Percentiles rank a stretch among this genome's conserved stretches.
These are phyloP conservation scores for Tringa solitaria DNA, from an alignment of 2,113 vertebrate genomes.

Conservation along the genomic window DNA sequence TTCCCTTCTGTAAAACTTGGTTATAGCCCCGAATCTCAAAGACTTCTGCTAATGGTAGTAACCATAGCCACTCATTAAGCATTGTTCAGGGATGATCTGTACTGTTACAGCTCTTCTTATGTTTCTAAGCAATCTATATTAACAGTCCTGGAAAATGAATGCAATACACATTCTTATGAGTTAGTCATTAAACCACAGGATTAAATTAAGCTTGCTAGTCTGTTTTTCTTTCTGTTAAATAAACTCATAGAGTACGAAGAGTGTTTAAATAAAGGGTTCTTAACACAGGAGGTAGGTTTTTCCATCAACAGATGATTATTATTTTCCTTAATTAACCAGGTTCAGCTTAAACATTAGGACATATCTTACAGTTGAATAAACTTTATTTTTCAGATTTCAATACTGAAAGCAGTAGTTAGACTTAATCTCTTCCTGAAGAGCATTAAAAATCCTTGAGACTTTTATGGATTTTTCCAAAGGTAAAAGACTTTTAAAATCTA, in stretches of 20 bases:
- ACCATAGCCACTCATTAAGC: not conserved
- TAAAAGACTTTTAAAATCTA: not conserved
- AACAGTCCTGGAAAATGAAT: slow-evolving; percentile 1
- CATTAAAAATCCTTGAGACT: not conserved
- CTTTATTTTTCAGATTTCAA: not conserved
- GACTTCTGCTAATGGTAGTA: not conserved
- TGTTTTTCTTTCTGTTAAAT: slow-evolving; percentile 33
- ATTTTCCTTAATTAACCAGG: slow-evolving; percentile 14
- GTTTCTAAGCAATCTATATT: not conserved
- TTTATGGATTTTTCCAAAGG: not conserved
- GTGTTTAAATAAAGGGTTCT: slow-evolving; percentile 9
- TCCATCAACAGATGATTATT: not conserved
- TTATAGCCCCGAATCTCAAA: not conserved
- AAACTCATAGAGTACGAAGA: not conserved
- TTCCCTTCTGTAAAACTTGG: not conserved
- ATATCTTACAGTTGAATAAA: not conserved
- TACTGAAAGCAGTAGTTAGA: not conserved
- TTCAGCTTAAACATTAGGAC: not conserved
- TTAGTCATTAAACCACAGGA: slow-evolving; percentile 52
- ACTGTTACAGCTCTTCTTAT: not conserved
- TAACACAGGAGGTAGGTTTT: not conserved
- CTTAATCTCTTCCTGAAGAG: not conserved
- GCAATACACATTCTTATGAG: not conserved
- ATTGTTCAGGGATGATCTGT: not conserved
- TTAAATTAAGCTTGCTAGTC: not conserved